Conservation (phyloP, 2,113 vertebrate genomes). For the Merops nubicus region DNA sequence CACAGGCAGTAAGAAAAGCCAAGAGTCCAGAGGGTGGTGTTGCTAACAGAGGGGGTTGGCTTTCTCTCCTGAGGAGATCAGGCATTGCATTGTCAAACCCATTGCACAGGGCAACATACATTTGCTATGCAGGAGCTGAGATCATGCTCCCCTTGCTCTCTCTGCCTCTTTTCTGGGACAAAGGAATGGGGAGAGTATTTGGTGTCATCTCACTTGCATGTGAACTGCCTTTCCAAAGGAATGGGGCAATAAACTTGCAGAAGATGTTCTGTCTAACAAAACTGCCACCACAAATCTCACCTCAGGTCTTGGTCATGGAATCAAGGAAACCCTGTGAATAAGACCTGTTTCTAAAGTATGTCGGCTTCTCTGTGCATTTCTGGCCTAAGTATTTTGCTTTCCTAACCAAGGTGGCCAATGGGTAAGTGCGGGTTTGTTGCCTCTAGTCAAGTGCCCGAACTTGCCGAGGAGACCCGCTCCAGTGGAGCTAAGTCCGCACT, state of each 20-base stretch:
- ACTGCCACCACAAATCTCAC: not conserved
- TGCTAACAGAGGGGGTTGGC: not conserved
- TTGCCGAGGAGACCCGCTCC: too few species aligned
- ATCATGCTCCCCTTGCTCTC: not conserved
- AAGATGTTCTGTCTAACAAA: not conserved
- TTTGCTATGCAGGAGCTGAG: not conserved
- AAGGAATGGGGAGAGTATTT: not conserved
- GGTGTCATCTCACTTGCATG: not conserved
- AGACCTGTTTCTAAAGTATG: not conserved
- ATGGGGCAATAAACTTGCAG: not conserved
- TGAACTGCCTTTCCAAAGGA: not conserved
- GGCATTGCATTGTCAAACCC: not conserved
- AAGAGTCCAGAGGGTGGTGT: not conserved
- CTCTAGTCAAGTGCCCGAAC: not conserved
- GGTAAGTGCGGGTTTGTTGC: not conserved
- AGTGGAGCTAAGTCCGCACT: too few species aligned
- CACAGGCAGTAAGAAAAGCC: not conserved
- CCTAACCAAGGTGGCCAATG: not conserved
- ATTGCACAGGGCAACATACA: fast-evolving
- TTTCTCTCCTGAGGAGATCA: not conserved
- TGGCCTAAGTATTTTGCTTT: not conserved
- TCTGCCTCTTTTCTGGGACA: not conserved
- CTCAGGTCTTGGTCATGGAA: not conserved
- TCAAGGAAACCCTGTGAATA: not conserved
- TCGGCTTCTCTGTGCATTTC: not conserved